Evolutionary conservation across 2,797 vertebrate species (phyloP).

Genomic region (Helostoma temminkii): DNA sequence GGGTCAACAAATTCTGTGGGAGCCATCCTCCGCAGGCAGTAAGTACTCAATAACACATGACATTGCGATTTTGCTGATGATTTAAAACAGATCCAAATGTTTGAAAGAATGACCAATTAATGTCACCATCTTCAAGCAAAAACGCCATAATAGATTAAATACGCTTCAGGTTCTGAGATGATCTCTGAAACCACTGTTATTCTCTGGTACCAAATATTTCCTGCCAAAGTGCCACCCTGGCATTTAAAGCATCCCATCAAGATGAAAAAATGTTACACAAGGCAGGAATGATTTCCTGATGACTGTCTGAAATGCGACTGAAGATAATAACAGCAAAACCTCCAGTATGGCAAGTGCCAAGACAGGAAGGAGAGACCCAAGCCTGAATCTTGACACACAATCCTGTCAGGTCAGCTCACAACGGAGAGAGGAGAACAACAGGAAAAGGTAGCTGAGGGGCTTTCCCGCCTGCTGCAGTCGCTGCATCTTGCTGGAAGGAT

Average conservation of each 20-base stretch:
- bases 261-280: background rate
- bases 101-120: background rate
- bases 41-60: background rate
- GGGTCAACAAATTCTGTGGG: background rate
- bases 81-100: background rate
- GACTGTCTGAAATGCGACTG: slow-evolving; percentile 12
- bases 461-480: slow-evolving; percentile 43
- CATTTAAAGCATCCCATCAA: slow-evolving; percentile 28
- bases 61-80: background rate
- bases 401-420: slow-evolving; percentile 9
- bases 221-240: slow-evolving; percentile 30
- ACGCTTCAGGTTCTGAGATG: background rate
- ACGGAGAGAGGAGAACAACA: slow-evolving; percentile 67
- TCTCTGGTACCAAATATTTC: slow-evolving; percentile 51
- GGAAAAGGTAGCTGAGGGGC: slow-evolving; percentile 68
- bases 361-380: slow-evolving; percentile 31
- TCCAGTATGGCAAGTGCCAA: background rate
- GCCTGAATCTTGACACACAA: slow-evolving; percentile 30
- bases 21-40: background rate
- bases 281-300: slow-evolving; percentile 50
- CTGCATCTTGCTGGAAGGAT: slow-evolving; percentile 56
- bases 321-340: slow-evolving; percentile 16
- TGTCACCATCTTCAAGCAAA: background rate
- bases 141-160: background rate
- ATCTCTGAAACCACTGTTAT: background rate